These are phyloP conservation scores for Apeira syringaria DNA, from an alignment of 2,888 invertebrate genomes.

Conservation along the genomic window DNA sequence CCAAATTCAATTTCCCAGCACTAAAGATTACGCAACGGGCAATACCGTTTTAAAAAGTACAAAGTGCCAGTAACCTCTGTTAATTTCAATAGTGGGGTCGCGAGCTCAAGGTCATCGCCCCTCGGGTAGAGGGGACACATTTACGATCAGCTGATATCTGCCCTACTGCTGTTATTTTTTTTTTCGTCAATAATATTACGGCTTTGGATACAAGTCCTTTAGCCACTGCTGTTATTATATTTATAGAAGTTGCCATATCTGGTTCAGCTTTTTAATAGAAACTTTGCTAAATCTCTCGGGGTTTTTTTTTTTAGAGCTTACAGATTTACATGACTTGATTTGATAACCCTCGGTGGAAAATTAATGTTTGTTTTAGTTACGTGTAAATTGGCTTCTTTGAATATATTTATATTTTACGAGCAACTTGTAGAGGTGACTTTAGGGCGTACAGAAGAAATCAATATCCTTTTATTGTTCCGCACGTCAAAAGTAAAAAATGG, in stretches of 20 bases:
- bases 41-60: constrained; percentile 74
- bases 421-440: not conserved
- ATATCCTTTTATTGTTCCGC: too few species aligned
- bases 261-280: constrained; percentile 8
- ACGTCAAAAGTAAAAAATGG: too few species aligned
- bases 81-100: constrained; percentile 83
- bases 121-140: constrained; percentile 70
- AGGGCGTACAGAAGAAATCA: not conserved
- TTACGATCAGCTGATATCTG: constrained; percentile 73
- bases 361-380: constrained; percentile 17
- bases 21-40: constrained; percentile 22
- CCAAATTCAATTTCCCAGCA: constrained; percentile 1
- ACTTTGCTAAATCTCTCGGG: constrained; percentile 12
- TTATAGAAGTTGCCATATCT: constrained; percentile 12
- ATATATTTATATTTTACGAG: constrained; percentile 4
- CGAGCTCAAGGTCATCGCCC: constrained; percentile 71
- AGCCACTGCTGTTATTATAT: constrained; percentile 37
- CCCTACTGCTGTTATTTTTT: constrained; percentile 35
- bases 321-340: constrained; percentile 14
- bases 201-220: too few species aligned
- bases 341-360: constrained; percentile 9
- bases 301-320: constrained; percentile 10
- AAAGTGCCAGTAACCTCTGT: constrained; percentile 78
- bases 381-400: constrained; percentile 11
- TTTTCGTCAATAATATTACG: too few species aligned